These are phyloP conservation scores for Thera obeliscata DNA, from an alignment of 2,888 invertebrate species.

Conservation along the genomic window DNA sequence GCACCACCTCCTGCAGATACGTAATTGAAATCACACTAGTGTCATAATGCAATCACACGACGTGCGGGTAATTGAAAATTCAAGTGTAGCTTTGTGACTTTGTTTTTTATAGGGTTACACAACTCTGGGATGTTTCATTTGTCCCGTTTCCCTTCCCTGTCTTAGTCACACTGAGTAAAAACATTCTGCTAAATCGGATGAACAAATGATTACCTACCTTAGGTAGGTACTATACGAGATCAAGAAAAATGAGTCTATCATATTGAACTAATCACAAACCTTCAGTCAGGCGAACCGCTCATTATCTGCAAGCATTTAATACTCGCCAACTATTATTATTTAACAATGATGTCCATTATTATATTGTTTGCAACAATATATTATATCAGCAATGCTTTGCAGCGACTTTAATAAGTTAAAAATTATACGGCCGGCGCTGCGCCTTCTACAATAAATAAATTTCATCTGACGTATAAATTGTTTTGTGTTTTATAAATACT, in stretches of 20 bases:
- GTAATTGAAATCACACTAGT: conserved; percentile 28
- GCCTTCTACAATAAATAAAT: conserved; percentile 56
- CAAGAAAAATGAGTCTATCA: conserved; percentile 2
- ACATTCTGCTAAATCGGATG: too few species aligned
- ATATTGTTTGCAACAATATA: conserved; percentile 30
- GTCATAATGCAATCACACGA: conserved; percentile 19
- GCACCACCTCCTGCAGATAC: conserved; percentile 28
- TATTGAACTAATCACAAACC: conserved; percentile 1
- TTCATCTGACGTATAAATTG: conserved; percentile 59
- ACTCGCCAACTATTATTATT: conserved; percentile 26
- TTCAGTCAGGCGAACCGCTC: conserved; percentile 12
- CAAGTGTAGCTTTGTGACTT: conserved; percentile 14
- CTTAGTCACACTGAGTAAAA: too few species aligned
- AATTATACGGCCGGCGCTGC: conserved; percentile 49
- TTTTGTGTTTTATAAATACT: conserved; percentile 71
- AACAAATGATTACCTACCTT: too few species aligned
- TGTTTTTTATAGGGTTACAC: background rate
- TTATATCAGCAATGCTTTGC: conserved; percentile 20
- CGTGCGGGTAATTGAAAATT: conserved; percentile 23
- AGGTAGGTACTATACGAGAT: too few species aligned
- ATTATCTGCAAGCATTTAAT: conserved; percentile 20
- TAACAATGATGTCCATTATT: conserved; percentile 25
- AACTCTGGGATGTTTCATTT: too few species aligned
- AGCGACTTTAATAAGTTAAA: conserved; percentile 49
- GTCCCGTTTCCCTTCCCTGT: too few species aligned